Evolutionary conservation across 2,113 vertebrate genomes (phyloP), one percentile per base, ranked within the genome.

Genomic region (Struthio camelus): DNA sequence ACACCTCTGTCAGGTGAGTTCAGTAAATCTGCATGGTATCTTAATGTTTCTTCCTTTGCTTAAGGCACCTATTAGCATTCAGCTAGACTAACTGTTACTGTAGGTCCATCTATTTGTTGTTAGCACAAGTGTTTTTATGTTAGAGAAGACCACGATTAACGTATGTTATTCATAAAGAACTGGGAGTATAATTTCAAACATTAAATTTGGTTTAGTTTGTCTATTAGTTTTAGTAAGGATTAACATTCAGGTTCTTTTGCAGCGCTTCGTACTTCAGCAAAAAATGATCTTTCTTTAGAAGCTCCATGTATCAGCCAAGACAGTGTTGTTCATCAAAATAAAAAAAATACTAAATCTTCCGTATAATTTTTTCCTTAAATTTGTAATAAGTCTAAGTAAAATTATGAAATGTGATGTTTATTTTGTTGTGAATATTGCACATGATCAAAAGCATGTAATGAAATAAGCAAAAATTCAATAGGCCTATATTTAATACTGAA

Each of bases 1-100:
- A 95, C 99, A 99, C 97, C 99, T 99, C 96, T 99, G 99, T 97
- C 99, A 99, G 99, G 99, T 99, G 98, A 99, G 99, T 99, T 98
- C 94, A 98, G 98, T 97, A 97, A 98, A 97, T 97, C 97, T 98
- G 98, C 99, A 99, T 98, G 98, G 80, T 97, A 79, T 95, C 96
- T 95, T 94, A 87, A 44, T 93, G 94, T 86, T 91, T 93, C 72
- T 80, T 94, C 28, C 73, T 97, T 89, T 95, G 96, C 97, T 97
- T 98, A 96, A 97, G 96, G 97, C 88, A 78, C 56, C 56, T 77
- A 46, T 94, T 96, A 97, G 97, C 94, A 53, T 97, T 97, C 85
- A 96, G 97, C 95, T 95, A 70, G 87, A 59, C 90, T 91, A 80
- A 94, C 93, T 98, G 93, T 93, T 98, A 97, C 98, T 98, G 97